Evolutionary conservation across 2,888 invertebrate species (phyloP).

Genomic region (Pecten maximus): DNA sequence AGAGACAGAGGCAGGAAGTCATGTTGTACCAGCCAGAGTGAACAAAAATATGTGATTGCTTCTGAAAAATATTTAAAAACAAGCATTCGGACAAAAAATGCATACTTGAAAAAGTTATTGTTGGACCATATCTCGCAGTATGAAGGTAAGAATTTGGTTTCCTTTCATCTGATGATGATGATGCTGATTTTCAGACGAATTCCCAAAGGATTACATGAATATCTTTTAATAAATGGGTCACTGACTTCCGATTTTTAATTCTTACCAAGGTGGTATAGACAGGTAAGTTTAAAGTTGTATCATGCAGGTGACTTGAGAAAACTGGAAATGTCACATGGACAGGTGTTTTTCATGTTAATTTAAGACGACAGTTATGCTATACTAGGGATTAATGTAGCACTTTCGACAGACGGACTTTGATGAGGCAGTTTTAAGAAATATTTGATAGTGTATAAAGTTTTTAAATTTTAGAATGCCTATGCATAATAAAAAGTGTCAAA

Average conservation of each 20-base stretch:
- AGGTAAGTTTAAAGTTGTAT: too few relatives aligned
- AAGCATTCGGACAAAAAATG: conserved; percentile 60
- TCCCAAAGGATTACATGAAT: background rate
- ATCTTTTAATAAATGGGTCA: background rate
- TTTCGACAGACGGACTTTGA: background rate
- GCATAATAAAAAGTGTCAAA: conserved; percentile 27
- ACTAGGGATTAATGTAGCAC: background rate
- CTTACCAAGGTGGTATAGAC: background rate
- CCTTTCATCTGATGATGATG: background rate
- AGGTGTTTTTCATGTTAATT: background rate
- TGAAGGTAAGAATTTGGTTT: conserved; percentile 60
- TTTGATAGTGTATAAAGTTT: background rate
- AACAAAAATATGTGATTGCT: conserved; percentile 63
- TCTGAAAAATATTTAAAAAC: conserved; percentile 63
- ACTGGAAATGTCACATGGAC: conserved; percentile 11
- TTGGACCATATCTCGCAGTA: conserved; percentile 63
- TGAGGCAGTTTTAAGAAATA: background rate
- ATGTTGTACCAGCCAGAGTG: conserved; percentile 64
- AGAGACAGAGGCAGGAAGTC: conserved; percentile 51
- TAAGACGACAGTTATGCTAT: background rate
- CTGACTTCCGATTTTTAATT: background rate
- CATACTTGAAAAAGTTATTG: conserved; percentile 62
- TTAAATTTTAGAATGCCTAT: background rate
- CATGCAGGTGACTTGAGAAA: too few relatives aligned
- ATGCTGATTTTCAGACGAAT: background rate